Conservation (phyloP, 2,113 vertebrate species). For the Numida meleagris region DNA sequence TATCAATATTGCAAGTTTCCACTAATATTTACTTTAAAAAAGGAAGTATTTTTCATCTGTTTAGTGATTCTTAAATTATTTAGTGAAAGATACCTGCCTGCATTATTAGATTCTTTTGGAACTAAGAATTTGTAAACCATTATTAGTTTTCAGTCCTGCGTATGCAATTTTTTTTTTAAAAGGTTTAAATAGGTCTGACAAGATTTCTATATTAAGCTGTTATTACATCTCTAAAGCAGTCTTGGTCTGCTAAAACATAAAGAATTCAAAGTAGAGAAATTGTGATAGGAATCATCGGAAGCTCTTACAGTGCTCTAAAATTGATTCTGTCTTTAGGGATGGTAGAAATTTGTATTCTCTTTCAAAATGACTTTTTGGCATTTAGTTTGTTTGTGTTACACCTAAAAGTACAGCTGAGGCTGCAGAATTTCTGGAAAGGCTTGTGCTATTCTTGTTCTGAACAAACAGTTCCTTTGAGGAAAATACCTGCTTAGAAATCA, state of each 20-base stretch:
- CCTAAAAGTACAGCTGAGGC: neutral
- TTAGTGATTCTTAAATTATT: neutral
- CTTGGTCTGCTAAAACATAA: neutral
- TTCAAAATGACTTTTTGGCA: constrained; percentile 8
- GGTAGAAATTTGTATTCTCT: neutral
- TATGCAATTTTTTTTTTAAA: neutral
- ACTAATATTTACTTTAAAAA: neutral
- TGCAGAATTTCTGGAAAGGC: neutral
- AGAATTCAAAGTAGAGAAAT: neutral
- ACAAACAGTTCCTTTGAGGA: constrained; percentile 5
- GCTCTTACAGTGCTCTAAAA: neutral
- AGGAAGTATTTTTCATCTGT: neutral
- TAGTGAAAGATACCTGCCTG: neutral
- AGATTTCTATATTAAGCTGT: neutral
- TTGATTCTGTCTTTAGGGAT: neutral
- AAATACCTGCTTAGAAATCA: constrained; percentile 14
- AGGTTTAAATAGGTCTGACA: neutral
- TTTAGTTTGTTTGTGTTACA: neutral
- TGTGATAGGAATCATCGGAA: neutral
- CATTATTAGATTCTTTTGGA: neutral
- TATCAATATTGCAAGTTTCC: neutral
- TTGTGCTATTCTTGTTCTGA: neutral
- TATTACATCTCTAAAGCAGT: neutral
- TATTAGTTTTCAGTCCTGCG: neutral
- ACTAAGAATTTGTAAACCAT: neutral